Evolutionary conservation across 2,113 vertebrate species (phyloP), one percentile per base, ranked within the genome.

Genomic region (Aldabrachelys gigantea): DNA sequence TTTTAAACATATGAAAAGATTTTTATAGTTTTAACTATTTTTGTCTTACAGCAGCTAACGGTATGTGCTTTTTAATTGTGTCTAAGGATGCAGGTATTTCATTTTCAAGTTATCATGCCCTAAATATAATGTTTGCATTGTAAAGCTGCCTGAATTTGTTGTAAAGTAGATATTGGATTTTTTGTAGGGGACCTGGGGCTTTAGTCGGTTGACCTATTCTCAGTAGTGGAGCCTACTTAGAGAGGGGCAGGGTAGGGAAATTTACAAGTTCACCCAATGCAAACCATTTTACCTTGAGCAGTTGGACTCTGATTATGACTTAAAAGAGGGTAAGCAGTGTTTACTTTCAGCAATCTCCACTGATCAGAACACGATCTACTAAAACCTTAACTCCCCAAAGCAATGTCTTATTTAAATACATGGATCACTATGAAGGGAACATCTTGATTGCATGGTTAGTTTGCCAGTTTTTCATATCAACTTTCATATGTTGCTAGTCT

Each of bases 301-400:
- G 83, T 95, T 95, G 88, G 94, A 92, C 82, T 95, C 81, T 88
- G 90, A 92, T 95, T 95, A 62, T 89, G 87, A 93, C 87, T 96
- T 94, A 87, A 83, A 97, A 88, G 78, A 91, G 53, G 31, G 75
- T 90, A 95, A 96, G 92, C 53, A 75, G 76, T 95, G 89, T 75
- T 57, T 91, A 57, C 87, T 57, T 2, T 4, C 79, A 89, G n/a
- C 65, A 38, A 9, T 38, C n/a, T 38, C 3, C 38, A 4, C 78
- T 90, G 85, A 89, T 91, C 91, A 89, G 84, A 95, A 49, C 84
- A 69, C 57, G 50, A 22, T 27, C 87, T 78, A 53, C 95, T 95
- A 91, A 59, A 95, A 92, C 49, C 56, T 72, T 35, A 89, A 25
- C 83, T 85, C 72, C 72, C 92, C 80, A 81, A 72, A 90, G 16